Conservation (phyloP, 2,113 vertebrate species). For the Petromus typicus region DNA sequence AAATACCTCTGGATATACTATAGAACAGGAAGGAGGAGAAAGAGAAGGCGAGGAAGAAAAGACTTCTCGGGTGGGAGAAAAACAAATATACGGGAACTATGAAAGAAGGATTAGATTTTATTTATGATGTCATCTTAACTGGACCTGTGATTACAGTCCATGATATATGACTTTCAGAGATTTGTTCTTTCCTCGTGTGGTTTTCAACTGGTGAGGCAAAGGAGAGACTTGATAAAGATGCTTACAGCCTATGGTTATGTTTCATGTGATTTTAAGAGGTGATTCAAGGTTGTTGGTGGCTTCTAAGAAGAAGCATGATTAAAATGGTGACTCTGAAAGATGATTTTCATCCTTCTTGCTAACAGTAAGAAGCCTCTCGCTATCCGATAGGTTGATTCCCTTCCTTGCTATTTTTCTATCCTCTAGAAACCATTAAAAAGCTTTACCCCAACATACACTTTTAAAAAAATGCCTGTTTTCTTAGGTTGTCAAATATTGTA, state of each 20-base stretch:
- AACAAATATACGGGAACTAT: neutral
- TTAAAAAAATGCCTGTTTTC: neutral
- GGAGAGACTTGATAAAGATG: conserved; percentile 17
- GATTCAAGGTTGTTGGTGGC: conserved; percentile 15
- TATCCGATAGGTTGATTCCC: rapidly evolving
- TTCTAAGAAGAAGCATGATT: neutral
- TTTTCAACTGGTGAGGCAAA: neutral
- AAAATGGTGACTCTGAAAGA: neutral
- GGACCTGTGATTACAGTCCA: conserved; percentile 37
- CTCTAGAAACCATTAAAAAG: neutral
- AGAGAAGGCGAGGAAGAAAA: neutral
- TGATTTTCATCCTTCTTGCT: neutral
- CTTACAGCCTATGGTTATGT: conserved; percentile 8
- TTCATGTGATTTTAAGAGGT: conserved; percentile 25
- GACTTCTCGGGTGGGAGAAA: neutral
- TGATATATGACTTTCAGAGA: neutral
- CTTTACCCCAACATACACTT: neutral
- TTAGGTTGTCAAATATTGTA: neutral
- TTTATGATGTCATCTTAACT: neutral
- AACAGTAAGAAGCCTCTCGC: neutral
- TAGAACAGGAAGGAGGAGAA: neutral
- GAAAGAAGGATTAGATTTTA: neutral
- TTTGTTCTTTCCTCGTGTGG: neutral
- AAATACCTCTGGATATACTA: neutral
- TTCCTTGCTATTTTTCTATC: neutral